Conservation (phyloP, 1,140 invertebrate species). For the Pinna nobilis region DNA sequence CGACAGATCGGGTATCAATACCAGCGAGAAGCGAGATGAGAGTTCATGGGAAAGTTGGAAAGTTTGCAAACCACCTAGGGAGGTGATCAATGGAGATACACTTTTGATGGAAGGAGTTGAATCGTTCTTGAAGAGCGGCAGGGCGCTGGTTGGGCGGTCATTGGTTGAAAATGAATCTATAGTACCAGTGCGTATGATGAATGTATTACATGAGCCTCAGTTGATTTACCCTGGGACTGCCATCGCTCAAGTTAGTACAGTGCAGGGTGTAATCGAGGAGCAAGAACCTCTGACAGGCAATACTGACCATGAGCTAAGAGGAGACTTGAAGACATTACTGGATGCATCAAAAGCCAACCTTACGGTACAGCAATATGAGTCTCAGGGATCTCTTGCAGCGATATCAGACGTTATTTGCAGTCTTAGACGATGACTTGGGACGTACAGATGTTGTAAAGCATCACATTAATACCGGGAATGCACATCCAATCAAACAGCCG, state of each 20-base stretch:
- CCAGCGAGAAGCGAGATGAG: background rate
- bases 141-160: background rate
- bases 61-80: no score
- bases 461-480: conserved; percentile 9
- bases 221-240: background rate
- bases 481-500: no score
- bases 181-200: background rate
- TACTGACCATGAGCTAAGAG: background rate
- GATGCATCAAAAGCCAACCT: background rate
- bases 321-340: background rate
- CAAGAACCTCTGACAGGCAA: background rate
- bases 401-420: conserved; percentile 1
- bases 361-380: background rate
- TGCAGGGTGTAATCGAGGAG: background rate
- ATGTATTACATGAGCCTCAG: background rate
- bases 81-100: background rate
- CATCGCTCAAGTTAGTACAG: background rate
- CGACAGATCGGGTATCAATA: background rate
- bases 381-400: background rate
- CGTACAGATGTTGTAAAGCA: conserved; percentile 12
- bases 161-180: background rate
- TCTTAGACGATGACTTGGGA: conserved; percentile 1
- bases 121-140: background rate
- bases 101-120: background rate
- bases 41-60: background rate